Evolutionary conservation across 1,140 invertebrate species (phyloP).

Genomic region (Leguminivora glycinivorella): DNA sequence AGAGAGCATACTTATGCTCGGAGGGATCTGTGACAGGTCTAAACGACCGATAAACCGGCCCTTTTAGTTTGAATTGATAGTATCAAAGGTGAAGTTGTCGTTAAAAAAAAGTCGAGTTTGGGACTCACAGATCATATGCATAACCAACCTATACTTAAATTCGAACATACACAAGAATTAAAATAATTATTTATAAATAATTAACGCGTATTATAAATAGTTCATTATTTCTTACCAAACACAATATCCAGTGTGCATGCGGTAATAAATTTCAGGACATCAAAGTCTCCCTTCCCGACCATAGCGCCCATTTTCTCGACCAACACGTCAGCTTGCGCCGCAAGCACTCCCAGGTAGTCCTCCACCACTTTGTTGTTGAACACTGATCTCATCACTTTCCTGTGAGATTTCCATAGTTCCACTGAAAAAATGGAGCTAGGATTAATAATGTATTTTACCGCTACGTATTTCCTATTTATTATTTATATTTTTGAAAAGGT

Average conservation of each 20-base stretch:
- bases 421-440: conserved; percentile 66
- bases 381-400: conserved; percentile 87
- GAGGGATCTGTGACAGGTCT: too few species aligned
- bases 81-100: too few species aligned
- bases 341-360: conserved; percentile 85
- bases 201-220: too few species aligned
- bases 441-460: background rate
- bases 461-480: background rate
- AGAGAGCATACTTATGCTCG: too few species aligned
- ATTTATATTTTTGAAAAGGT: too few species aligned
- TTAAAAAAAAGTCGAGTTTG: too few species aligned
- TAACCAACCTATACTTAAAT: too few species aligned
- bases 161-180: too few species aligned
- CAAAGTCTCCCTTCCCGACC: conserved; percentile 67
- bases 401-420: conserved; percentile 83
- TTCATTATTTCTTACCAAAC: conserved; percentile 79
- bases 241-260: conserved; percentile 87
- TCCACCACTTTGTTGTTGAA: conserved; percentile 89
- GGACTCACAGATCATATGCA: too few species aligned
- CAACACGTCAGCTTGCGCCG: conserved; percentile 82
- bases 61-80: too few species aligned
- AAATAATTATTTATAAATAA: too few species aligned
- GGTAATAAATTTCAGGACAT: conserved; percentile 83
- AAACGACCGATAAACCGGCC: too few species aligned
- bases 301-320: conserved; percentile 77